A percentile compares a stretch with the other conserved stretches of the same genome.
Evolutionary conservation across 2,797 vertebrate species (phyloP).

Genomic region (Holocentrus rufus): DNA sequence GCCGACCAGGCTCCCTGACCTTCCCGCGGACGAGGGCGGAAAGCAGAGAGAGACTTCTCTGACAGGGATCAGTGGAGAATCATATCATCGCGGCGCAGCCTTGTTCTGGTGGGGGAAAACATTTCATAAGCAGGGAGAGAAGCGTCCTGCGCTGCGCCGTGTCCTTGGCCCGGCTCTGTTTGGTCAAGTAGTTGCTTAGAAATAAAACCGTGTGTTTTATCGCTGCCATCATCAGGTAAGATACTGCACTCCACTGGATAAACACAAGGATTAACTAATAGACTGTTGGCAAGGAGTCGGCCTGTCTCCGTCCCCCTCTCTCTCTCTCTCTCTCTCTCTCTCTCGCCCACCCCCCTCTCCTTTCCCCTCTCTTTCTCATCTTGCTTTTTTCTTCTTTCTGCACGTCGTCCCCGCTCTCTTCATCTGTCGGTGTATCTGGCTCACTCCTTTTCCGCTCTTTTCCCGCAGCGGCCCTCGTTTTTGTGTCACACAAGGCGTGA

Average conservation of each 20-base stretch:
- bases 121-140: conserved; percentile 10
- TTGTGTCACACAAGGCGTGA: background rate
- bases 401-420: conserved; percentile 7
- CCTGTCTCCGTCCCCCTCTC: conserved; percentile 19
- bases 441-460: conserved; percentile 5
- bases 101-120: conserved; percentile 23
- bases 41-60: background rate
- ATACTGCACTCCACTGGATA: conserved; percentile 76
- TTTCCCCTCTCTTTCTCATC: conserved; percentile 5
- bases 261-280: conserved; percentile 82
- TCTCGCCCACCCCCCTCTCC: background rate
- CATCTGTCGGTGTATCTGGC: conserved; percentile 4
- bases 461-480: background rate
- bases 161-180: conserved; percentile 73
- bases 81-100: background rate
- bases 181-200: conserved; percentile 83
- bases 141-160: conserved; percentile 10
- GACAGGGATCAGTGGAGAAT: background rate
- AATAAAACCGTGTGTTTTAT: conserved; percentile 81
- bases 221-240: conserved; percentile 77
- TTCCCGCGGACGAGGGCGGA: background rate
- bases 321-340: conserved; percentile 7
- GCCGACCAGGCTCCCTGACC: background rate
- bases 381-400: conserved; percentile 16
- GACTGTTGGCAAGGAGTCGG: conserved; percentile 67